Evolutionary conservation across 2,888 invertebrate species (phyloP).

Genomic region (Gortyna flavago): DNA sequence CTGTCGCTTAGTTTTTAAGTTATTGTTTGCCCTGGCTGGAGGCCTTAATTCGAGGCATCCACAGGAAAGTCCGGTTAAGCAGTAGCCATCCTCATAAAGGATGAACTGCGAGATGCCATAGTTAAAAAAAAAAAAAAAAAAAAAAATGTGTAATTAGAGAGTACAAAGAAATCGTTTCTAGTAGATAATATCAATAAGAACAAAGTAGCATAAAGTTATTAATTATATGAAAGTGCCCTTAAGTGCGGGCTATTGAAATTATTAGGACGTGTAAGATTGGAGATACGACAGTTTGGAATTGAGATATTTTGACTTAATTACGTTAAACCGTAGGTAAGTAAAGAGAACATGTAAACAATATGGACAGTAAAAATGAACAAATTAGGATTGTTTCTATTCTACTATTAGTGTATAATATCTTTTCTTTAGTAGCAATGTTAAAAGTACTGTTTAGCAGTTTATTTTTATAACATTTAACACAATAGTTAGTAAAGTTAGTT

Average conservation of each 20-base stretch:
- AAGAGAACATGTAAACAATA: background rate
- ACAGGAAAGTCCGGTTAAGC: too few species aligned
- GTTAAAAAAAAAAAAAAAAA: too few species aligned
- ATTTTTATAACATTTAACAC: too few species aligned
- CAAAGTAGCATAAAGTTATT: constrained; percentile 75
- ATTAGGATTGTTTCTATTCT: background rate
- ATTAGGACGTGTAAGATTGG: constrained; percentile 57
- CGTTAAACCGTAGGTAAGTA: background rate
- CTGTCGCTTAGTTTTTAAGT: too few species aligned
- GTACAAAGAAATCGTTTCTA: constrained; percentile 82
- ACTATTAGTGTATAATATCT: background rate
- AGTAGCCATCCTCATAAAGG: too few species aligned
- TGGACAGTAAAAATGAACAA: background rate
- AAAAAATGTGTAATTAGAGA: constrained; percentile 85
- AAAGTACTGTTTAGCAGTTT: too few species aligned
- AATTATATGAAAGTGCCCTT: constrained; percentile 69
- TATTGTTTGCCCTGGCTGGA: too few species aligned
- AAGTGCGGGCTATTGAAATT: constrained; percentile 57
- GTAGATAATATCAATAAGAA: constrained; percentile 81
- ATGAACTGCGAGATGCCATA: too few species aligned
- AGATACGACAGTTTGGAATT: constrained; percentile 43
- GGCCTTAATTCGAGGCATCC: too few species aligned
- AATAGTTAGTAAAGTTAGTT: too few species aligned
- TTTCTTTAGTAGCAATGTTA: background rate
- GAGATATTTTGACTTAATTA: constrained; percentile 37